Conservation (phyloP, 2,888 invertebrate species). For the Machimus atricapillus region DNA sequence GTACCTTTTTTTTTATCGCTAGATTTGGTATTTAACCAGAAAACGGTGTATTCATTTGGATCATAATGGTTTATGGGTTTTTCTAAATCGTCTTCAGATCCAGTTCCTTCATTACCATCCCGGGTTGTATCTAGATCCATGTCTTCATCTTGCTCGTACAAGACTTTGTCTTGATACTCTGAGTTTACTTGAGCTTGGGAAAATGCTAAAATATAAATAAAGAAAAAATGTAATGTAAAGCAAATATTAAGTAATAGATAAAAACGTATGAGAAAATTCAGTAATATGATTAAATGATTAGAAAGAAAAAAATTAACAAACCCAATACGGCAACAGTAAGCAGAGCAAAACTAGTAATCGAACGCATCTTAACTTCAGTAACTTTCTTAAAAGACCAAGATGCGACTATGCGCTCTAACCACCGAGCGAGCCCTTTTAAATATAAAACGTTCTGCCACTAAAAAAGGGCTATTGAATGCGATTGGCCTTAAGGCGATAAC, state of each 20-base stretch:
- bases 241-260: background rate
- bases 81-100: background rate
- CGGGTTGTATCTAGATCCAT: background rate
- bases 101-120: background rate
- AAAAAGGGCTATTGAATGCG: background rate
- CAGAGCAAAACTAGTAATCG: background rate
- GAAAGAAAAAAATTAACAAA: background rate
- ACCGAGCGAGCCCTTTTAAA: background rate
- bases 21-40: constrained; percentile 55
- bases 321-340: background rate
- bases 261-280: background rate
- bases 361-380: background rate
- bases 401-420: background rate
- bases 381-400: background rate
- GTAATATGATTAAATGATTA: background rate
- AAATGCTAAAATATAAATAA: background rate
- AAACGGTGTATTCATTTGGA: background rate
- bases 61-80: background rate
- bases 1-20: constrained; percentile 45
- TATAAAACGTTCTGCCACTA: background rate
- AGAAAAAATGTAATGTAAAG: background rate
- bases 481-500: background rate
- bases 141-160: background rate
- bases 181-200: background rate
- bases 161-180: background rate